These are phyloP conservation scores for Calycopis cecrops DNA, from an alignment of 1,140 invertebrate genomes.

Conservation along the genomic window DNA sequence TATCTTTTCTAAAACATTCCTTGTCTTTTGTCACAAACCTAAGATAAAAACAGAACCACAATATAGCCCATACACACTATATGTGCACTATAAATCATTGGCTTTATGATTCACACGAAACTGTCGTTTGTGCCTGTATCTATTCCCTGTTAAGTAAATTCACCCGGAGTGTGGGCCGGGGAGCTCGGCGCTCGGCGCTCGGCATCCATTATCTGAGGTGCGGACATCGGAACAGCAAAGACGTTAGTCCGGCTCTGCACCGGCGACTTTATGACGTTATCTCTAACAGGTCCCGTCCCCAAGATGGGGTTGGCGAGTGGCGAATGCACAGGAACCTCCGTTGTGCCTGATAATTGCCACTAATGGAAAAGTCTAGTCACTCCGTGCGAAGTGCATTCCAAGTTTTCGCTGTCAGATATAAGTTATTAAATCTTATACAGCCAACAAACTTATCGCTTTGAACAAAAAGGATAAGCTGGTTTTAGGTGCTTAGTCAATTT, in stretches of 20 bases:
- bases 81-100: not conserved
- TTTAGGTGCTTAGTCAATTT: not conserved
- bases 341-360: constrained; percentile 69
- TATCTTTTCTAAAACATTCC: too few relatives aligned
- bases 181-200: constrained; percentile 22
- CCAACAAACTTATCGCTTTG: constrained; percentile 36
- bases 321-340: constrained; percentile 58
- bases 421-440: constrained; percentile 58
- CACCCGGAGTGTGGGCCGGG: constrained; percentile 12
- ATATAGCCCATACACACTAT: too few relatives aligned
- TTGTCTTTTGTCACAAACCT: too few relatives aligned
- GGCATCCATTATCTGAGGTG: constrained; percentile 61
- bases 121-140: constrained; percentile 14
- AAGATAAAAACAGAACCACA: too few relatives aligned
- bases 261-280: constrained; percentile 71
- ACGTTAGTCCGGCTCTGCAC: constrained; percentile 63
- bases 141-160: constrained; percentile 27
- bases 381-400: constrained; percentile 64
- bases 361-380: constrained; percentile 73
- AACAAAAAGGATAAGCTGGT: constrained; percentile 3
- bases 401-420: constrained; percentile 62
- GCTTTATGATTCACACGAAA: constrained; percentile 1
- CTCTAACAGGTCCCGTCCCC: constrained; percentile 65
- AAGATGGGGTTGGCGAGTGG: constrained; percentile 45
- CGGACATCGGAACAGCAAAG: constrained; percentile 58